These are phyloP conservation scores for Diplosoma virens DNA, from an alignment of 23 tunicate genomes.

Conservation along the genomic window DNA sequence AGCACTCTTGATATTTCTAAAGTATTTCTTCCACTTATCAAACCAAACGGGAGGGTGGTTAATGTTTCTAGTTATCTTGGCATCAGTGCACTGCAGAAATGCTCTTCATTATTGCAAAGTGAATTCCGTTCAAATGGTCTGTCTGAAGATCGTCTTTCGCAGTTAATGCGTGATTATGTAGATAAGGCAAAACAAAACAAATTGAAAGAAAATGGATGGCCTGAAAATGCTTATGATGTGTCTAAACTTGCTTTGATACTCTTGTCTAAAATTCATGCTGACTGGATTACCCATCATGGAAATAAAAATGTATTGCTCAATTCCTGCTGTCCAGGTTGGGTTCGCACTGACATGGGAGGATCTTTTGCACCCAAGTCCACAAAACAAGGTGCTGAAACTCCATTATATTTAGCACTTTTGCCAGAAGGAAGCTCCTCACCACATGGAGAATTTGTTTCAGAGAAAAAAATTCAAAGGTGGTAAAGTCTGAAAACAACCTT, in stretches of 20 bases:
- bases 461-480: conserved; percentile 45
- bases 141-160: conserved; percentile 37
- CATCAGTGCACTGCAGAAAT: conserved; percentile 5
- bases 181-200: conserved; percentile 15
- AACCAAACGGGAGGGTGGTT: conserved; percentile 51
- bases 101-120: conserved; percentile 19
- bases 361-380: conserved; percentile 47
- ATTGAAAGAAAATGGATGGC: conserved; percentile 22
- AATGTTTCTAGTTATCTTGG: conserved; percentile 12
- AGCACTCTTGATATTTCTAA: conserved; percentile 27
- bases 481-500: neutral
- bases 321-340: conserved; percentile 88
- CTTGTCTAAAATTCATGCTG: conserved; percentile 12
- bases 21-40: conserved; percentile 32
- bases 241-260: conserved; percentile 48
- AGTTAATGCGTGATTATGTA: conserved; percentile 39
- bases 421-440: conserved; percentile 44
- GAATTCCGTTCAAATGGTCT: conserved; percentile 16
- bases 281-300: conserved; percentile 6
- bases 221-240: conserved; percentile 26
- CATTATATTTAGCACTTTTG: conserved; percentile 45
- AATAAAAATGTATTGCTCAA: conserved; percentile 48
- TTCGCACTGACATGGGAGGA: conserved; percentile 64
- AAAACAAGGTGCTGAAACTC: conserved; percentile 43
- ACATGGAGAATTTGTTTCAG: conserved; percentile 54